A percentile compares a stretch with the other conserved stretches of the same genome.
phyloP scores from a whole-genome alignment of 1,140 invertebrate species.

The Dufourea novaeangliae region DNA sequence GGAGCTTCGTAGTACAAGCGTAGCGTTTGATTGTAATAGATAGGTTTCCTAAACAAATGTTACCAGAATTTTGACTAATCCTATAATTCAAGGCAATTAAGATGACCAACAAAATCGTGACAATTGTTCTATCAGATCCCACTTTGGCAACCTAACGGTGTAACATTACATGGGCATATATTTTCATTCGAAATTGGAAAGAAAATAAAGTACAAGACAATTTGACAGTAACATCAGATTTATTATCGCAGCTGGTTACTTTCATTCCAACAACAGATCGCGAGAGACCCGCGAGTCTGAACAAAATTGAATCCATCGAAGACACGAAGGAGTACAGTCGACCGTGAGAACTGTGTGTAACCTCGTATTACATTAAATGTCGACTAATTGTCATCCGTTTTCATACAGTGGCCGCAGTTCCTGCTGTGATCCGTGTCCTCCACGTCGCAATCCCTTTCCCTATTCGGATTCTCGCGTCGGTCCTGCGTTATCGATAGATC shows the following conservation, averaged over 20 bases:
- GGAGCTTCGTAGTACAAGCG: too few relatives aligned
- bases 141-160: too few relatives aligned
- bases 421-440: constrained; percentile 58
- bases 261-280: constrained; percentile 22
- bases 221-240: constrained; percentile 33
- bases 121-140: too few relatives aligned
- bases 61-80: too few relatives aligned
- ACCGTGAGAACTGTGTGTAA: constrained; percentile 14
- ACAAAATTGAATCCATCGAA: constrained; percentile 54
- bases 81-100: too few relatives aligned
- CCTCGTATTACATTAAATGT: background rate
- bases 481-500: constrained; percentile 19
- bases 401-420: constrained; percentile 73
- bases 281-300: constrained; percentile 36
- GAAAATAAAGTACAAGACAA: background rate
- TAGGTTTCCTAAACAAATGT: too few relatives aligned
- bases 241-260: constrained; percentile 44
- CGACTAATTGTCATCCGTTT: constrained; percentile 60
- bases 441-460: constrained; percentile 36
- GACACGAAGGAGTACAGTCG: constrained; percentile 33
- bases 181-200: too few relatives aligned
- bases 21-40: too few relatives aligned
- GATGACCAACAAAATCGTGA: too few relatives aligned
- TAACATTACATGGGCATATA: too few relatives aligned
- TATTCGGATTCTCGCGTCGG: background rate